Base-by-base conservation (phyloP, 2,888 invertebrate species). In the Dugesia japonica region DNA sequence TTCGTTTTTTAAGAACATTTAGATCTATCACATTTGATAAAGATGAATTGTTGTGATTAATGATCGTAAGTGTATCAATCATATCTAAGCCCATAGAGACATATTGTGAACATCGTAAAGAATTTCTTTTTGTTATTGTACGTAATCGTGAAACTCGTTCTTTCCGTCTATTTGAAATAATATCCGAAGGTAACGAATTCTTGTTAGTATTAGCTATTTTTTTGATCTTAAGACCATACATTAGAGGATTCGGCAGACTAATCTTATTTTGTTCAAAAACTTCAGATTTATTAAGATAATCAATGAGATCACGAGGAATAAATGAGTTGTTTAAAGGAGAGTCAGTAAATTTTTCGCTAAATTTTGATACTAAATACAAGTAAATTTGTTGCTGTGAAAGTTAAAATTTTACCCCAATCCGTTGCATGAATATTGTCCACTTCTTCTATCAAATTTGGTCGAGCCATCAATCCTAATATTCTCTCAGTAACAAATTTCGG, bases 401-500 rank as follows among this genome's bases (percentile, higher is more conserved):
- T n/a, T n/a, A n/a, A n/a, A 31, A 31, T 56, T n/a, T 7, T 13
- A 56, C 56, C 56, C 56, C 56, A 56, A 23, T 56, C 56, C 23
- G 56, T 56, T 9, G 17, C 56, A 7, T 56, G 56, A n/a, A 56
- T 56, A 23, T 56, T 56, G 17, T 76, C 76, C 1, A 76, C 73
- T 17, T 76, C 33, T 42, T 76, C 73, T n/a, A 76, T 76, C 1
- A 72, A 28, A 26, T 76, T 72, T 17, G 76, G 28, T 56, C 90
- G 88, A 15, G 90, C 89, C 82, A 89, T 89, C 79, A 90, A 88
- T 81, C 89, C 88, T 76, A 89, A 88, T 76, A 90, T 88, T 82
- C 92, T 88, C 84, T 92, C 91, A 75, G 90, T 91, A 80, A 89
- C 89, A 86, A 92, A 92, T 26, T 92, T 92, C 77, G 89, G 89